Conservation (phyloP, 2,797 vertebrate genomes). For the Peromyscus eremicus region DNA sequence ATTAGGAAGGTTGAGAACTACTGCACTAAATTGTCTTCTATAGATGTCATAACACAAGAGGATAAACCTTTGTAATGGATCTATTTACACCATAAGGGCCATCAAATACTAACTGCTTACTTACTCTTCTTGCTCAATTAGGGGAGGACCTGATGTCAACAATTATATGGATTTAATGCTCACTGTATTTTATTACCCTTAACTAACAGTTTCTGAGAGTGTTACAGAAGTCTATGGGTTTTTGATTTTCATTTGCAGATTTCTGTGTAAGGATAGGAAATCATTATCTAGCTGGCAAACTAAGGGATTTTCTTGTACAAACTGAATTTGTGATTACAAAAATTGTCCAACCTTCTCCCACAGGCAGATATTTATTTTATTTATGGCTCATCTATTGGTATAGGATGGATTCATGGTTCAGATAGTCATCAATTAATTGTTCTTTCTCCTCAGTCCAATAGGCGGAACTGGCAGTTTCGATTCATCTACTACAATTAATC, state of each 20-base stretch:
- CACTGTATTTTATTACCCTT: not conserved
- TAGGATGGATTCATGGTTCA: not conserved
- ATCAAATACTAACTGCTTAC: not conserved
- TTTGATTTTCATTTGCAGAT: not conserved
- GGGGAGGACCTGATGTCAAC: not conserved
- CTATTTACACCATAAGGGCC: not conserved
- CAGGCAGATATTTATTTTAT: not conserved
- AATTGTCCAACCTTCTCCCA: not conserved
- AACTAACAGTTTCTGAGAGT: not conserved
- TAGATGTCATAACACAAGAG: not conserved
- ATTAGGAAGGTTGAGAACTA: not conserved
- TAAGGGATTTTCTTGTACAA: not conserved
- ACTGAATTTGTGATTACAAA: not conserved
- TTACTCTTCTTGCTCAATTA: not conserved
- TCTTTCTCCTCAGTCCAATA: not conserved
- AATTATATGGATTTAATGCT: not conserved
- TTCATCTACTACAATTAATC: not conserved
- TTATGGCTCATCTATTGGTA: not conserved
- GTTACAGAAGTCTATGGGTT: not conserved
- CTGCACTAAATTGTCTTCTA: not conserved
- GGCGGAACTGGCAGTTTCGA: not conserved
- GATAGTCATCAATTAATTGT: not conserved
- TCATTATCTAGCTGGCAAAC: not conserved
- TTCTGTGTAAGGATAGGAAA: not conserved
- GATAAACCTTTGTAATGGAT: not conserved